These are phyloP conservation scores for Opisthograptis luteolata DNA, from an alignment of 2,888 invertebrate genomes.

Conservation along the genomic window DNA sequence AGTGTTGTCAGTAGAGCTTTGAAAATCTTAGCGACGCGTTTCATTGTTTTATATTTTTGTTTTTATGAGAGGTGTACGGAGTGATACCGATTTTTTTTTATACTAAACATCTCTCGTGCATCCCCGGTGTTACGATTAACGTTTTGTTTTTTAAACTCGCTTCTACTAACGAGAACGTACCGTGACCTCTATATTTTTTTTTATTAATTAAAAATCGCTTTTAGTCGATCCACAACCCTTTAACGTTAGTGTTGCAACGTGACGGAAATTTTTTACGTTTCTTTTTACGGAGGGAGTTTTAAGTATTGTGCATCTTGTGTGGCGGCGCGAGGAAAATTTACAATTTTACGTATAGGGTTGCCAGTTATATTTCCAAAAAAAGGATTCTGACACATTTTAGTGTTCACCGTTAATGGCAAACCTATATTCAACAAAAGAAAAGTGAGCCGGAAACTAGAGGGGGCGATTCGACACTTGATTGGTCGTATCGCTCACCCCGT, in stretches of 20 bases:
- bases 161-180: constrained; percentile 75
- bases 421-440: constrained; percentile 40
- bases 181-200: constrained; percentile 57
- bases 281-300: constrained; percentile 69
- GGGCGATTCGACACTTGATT: constrained; percentile 69
- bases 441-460: constrained; percentile 77
- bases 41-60: constrained; percentile 39
- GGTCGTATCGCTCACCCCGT: constrained; percentile 79
- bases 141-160: constrained; percentile 72
- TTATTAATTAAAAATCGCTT: constrained; percentile 48
- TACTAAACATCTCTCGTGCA: constrained; percentile 69
- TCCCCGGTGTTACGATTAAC: constrained; percentile 75
- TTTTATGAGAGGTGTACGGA: constrained; percentile 71
- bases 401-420: constrained; percentile 47
- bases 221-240: constrained; percentile 82
- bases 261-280: constrained; percentile 57
- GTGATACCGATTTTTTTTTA: constrained; percentile 38
- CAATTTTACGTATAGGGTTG: constrained; percentile 49
- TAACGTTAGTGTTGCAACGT: constrained; percentile 70
- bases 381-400: not conserved
- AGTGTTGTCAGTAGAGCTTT: constrained; percentile 75
- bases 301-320: constrained; percentile 83
- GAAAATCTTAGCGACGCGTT: constrained; percentile 47
- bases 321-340: constrained; percentile 59
- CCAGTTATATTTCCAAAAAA: constrained; percentile 37